Evolutionary conservation across 2,797 vertebrate genomes (phyloP), one percentile per base, ranked within the genome.

Genomic region (Tachyglossus aculeatus): DNA sequence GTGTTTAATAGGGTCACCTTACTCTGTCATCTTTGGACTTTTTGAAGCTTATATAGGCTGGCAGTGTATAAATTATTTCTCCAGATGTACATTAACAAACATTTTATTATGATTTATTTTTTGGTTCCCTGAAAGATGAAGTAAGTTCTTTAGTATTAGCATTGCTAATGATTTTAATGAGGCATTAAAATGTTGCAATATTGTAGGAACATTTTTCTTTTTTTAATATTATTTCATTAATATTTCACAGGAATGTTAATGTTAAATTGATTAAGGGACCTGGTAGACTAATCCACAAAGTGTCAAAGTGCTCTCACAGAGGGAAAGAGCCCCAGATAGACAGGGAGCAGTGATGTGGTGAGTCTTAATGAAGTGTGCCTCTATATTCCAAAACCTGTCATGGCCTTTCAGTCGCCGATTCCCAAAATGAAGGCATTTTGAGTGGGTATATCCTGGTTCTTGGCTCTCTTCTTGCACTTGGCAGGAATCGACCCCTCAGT

Each of bases 151-250:
- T 92, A 92, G 87, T 93, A 91, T 93, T 93, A 94, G 92, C 91
- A 93, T 92, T 93, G 91, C 91, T 94, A 94, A 94, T 94, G 93
- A 89, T 94, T 94, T 93, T 94, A 94, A 94, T 93, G 93, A 94
- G 91, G 90, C 93, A 94, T 93, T 94, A 93, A 94, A 94, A 93
- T 93, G 91, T 93, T 92, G 90, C 86, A 86, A 79, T 88, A 93
- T 91, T 91, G 78, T 90, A 86, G 84, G 89, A 89, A 92, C 92
- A 94, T 94, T 94, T 93, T 94, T 93, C 91, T 94, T 94, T 91
- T 77, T 92, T 82, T 56, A 90, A 90, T 89, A 92, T 91, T 90
- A 92, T 93, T 93, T 91, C 90, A 92, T 92, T 93, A 91, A 93
- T 91, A 93, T 91, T 92, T 92, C 90, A 90, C 86, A 92, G 85